phyloP scores from a whole-genome alignment of 2,113 vertebrate species.

The Aythya baeri region DNA sequence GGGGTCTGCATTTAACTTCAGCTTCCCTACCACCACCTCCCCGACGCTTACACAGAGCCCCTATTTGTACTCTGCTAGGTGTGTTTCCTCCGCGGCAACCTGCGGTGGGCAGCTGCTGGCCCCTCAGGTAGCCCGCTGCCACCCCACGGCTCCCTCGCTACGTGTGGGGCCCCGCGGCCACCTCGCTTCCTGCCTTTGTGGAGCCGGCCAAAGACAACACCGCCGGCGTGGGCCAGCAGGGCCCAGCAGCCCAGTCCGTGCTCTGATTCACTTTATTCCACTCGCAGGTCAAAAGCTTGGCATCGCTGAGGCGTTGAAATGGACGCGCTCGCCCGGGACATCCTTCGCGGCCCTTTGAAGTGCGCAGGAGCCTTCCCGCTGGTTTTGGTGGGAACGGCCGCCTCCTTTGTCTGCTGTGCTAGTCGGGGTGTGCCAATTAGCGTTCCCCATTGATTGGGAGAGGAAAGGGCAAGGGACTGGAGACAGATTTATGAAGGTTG shows the following conservation, averaged over 20 bases:
- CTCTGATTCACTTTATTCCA: background rate
- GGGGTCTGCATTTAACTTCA: background rate
- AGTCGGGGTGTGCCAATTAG: background rate
- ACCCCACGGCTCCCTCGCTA: background rate
- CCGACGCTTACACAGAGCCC: conserved; percentile 14
- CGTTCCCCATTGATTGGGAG: background rate
- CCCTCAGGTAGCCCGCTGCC: background rate
- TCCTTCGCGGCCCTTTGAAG: background rate
- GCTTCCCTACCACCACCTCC: background rate
- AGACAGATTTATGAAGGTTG: background rate
- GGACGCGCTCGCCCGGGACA: background rate
- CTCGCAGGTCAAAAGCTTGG: background rate
- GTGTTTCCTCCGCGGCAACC: conserved; percentile 20
- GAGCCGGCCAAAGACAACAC: background rate
- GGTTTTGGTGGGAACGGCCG: background rate
- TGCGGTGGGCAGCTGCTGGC: background rate
- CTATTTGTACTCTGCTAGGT: conserved; percentile 10
- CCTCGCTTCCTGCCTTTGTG: background rate
- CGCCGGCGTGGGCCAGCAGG: background rate
- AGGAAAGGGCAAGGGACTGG: background rate
- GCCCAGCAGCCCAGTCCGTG: background rate
- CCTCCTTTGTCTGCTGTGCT: background rate
- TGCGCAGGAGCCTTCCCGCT: background rate
- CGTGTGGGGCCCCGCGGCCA: background rate
- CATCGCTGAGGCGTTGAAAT: background rate